Evolutionary conservation across 2,888 invertebrate species (phyloP).

Genomic region (Pachliopta kotzebuea): DNA sequence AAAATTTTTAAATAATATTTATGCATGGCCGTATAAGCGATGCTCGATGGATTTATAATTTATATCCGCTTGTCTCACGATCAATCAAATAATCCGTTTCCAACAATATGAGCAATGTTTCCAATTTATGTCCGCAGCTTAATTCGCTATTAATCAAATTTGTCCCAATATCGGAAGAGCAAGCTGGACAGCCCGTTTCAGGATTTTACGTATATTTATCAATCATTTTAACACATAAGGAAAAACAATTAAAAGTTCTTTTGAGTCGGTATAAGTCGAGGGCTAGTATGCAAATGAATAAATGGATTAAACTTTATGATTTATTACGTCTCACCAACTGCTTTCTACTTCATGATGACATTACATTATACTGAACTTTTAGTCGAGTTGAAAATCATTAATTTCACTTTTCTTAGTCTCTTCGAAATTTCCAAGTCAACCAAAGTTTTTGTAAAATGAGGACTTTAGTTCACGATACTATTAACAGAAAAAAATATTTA

Average conservation of each 20-base stretch:
- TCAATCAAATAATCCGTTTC: constrained; percentile 21
- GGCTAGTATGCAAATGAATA: constrained; percentile 6
- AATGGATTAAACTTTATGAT: constrained; percentile 20
- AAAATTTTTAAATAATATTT: background rate
- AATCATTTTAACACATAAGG: background rate
- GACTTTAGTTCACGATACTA: background rate
- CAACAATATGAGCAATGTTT: constrained; percentile 24
- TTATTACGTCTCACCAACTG: constrained; percentile 4
- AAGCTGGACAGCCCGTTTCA: constrained; percentile 14
- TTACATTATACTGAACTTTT: constrained; percentile 13
- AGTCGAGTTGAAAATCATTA: constrained; percentile 16
- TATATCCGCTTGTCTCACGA: constrained; percentile 13
- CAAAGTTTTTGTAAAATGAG: background rate
- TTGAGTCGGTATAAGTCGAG: constrained; percentile 3
- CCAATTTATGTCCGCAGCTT: constrained; percentile 26
- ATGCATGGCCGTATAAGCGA: constrained; percentile 1
- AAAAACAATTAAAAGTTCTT: too few relatives aligned
- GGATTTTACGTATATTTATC: background rate
- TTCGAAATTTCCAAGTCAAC: background rate
- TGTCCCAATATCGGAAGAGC: constrained; percentile 21
- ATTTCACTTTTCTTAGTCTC: constrained; percentile 21
- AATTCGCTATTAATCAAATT: constrained; percentile 27
- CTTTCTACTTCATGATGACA: constrained; percentile 15
- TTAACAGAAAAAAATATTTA: background rate
- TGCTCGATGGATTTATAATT: constrained; percentile 12